Conservation (phyloP, 2,113 vertebrate species). For the Lontra canadensis region DNA sequence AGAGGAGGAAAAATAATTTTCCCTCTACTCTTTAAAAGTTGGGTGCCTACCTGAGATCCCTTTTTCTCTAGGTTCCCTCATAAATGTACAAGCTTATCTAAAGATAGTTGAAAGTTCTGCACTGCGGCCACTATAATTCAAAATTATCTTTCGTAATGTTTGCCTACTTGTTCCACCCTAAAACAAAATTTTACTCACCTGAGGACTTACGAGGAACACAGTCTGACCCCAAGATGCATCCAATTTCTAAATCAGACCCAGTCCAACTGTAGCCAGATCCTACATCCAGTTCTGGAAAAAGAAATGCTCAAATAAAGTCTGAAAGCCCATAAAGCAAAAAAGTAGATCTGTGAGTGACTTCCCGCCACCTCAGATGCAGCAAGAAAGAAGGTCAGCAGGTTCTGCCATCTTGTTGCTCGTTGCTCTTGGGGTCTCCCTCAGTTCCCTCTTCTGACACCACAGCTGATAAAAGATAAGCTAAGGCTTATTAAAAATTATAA, state of each 20-base stretch:
- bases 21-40: not conserved
- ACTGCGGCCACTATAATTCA: not conserved
- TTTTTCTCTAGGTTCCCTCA: not conserved
- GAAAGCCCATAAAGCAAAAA: not conserved
- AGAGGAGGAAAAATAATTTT: not conserved
- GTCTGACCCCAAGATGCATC: not conserved
- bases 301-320: not conserved
- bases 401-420: too few relatives aligned
- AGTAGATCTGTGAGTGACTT: not conserved
- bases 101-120: not conserved
- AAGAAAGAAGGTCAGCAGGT: not conserved
- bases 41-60: not conserved
- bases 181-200: not conserved
- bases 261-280: not conserved
- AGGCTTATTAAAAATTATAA: not conserved
- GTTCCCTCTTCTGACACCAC: not conserved
- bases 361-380: not conserved
- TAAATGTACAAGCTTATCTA: not conserved
- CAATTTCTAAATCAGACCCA: not conserved
- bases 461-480: not conserved
- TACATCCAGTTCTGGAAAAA: not conserved
- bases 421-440: not conserved
- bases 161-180: not conserved
- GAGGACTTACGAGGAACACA: not conserved
- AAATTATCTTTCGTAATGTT: not conserved